phyloP scores from a whole-genome alignment of 2,113 vertebrate species.

The Megaptera novaeangliae region DNA sequence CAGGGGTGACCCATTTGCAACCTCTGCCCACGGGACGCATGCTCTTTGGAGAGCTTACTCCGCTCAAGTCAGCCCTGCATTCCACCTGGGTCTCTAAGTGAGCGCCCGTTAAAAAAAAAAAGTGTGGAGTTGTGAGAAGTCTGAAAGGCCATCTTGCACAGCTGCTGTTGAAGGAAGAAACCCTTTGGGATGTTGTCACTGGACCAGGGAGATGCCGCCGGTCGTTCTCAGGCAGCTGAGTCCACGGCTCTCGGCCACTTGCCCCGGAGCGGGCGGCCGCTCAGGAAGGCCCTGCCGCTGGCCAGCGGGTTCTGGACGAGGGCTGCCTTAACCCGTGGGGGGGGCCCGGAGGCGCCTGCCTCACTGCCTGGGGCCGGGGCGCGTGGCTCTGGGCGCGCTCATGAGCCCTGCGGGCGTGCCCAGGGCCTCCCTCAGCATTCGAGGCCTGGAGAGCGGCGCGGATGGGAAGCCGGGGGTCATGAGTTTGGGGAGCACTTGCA shows the following conservation, averaged over 20 bases:
- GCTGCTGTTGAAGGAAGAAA: background rate
- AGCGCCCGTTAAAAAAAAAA: background rate
- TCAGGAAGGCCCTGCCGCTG: background rate
- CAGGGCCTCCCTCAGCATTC: background rate
- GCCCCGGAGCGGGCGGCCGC: accelerated
- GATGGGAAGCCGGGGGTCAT: background rate
- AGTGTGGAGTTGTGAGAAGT: background rate
- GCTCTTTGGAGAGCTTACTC: background rate
- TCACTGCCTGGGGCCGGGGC: background rate
- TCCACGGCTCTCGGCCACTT: background rate
- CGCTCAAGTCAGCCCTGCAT: accelerated
- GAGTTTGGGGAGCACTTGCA: too few relatives aligned
- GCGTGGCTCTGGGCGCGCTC: background rate
- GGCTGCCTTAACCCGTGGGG: background rate
- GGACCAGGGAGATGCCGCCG: background rate
- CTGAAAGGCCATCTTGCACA: background rate
- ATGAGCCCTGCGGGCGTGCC: background rate
- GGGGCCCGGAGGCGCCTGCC: background rate
- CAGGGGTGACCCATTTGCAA: too few relatives aligned
- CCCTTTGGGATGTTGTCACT: background rate
- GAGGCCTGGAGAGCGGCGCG: background rate
- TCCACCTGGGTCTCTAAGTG: background rate
- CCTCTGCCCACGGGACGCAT: accelerated
- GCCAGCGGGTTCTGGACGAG: background rate
- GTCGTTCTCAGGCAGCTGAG: background rate